Evolutionary conservation across 2,113 vertebrate genomes (phyloP).

Genomic region (Psettodes erumei): DNA sequence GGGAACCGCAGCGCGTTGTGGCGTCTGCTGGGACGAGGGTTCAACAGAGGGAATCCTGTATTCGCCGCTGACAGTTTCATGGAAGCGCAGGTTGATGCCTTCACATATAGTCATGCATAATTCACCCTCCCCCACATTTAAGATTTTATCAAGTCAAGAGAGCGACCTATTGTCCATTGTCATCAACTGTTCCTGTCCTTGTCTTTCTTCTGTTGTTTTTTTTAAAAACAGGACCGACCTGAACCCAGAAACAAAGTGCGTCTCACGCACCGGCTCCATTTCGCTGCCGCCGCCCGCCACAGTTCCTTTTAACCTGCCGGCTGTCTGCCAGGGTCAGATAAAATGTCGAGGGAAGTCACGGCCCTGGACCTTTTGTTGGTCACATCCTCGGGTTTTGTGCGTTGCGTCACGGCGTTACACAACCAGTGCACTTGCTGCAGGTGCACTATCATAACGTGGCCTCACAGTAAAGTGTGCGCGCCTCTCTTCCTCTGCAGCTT

Average conservation of each 20-base stretch:
- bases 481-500: conserved; percentile 45
- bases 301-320: conserved; percentile 9
- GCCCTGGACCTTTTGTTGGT: conserved; percentile 9
- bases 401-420: background rate
- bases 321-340: conserved; percentile 38
- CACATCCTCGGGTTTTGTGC: background rate
- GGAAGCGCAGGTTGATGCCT: conserved; percentile 75
- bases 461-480: too few species aligned
- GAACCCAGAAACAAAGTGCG: too few species aligned
- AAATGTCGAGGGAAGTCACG: conserved; percentile 11
- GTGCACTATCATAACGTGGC: too few species aligned
- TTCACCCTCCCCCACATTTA: conserved; percentile 71
- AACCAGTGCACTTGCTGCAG: background rate
- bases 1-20: conserved; percentile 35
- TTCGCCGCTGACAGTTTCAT: conserved; percentile 74
- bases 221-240: too few species aligned
- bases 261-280: too few species aligned
- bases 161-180: conserved; percentile 65
- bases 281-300: too few species aligned
- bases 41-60: conserved; percentile 78
- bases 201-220: conserved; percentile 6
- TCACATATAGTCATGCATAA: conserved; percentile 76
- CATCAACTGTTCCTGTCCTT: conserved; percentile 45
- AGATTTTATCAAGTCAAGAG: conserved; percentile 73
- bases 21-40: conserved; percentile 51